Base-by-base conservation (phyloP, 2,888 invertebrate species). In the Phoenoteleia sp. region DNA sequence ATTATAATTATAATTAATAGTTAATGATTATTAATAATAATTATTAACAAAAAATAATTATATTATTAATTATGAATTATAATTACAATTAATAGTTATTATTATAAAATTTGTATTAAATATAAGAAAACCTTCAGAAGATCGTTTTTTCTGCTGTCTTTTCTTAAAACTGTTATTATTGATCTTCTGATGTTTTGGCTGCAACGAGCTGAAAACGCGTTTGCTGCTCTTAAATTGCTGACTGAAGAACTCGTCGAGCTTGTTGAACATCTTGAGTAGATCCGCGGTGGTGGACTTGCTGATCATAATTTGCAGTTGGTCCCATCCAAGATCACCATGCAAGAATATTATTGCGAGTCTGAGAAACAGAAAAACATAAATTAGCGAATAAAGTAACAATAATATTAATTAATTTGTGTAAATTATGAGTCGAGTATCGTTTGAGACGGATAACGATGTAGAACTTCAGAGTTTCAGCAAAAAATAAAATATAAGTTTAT, bases 141-240 rank as follows among this genome's bases (percentile, higher is more conserved):
- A 88, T 87, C 93, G 93, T 84, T 94, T 94, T 84, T 94, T 94
- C 45, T 94, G 92, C 29, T 91, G 91, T 25, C 89, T 89, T 58
- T 92, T 93, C 69, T 89, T 92, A 17, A 93, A 90, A 52, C 93
- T 93, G 52, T 87, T 92, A 23, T 90, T 93, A 42, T 77, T 91
- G 4, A 90, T 88, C 54, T 91, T 91, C 75, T 93, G 94, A 64
- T 94, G 92, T 33, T 95, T 94, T 1, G 96, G 95, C 92, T 95
- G 96, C 86, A 96, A 91, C 42, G 96, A 96, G 84, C 97, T 97
- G 92, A 99, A 98, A 3, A 98, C 98, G 1, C 99, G 95, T 93
- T 98, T 98, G 92, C 98, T 98, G 88, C 98, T 98, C 93, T 98
- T 98, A 93, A 99, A 98, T 94, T 99, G 99, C 94, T 99, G 99